phyloP scores from a whole-genome alignment of 2,113 vertebrate species.

The Pelmatolapia mariae region DNA sequence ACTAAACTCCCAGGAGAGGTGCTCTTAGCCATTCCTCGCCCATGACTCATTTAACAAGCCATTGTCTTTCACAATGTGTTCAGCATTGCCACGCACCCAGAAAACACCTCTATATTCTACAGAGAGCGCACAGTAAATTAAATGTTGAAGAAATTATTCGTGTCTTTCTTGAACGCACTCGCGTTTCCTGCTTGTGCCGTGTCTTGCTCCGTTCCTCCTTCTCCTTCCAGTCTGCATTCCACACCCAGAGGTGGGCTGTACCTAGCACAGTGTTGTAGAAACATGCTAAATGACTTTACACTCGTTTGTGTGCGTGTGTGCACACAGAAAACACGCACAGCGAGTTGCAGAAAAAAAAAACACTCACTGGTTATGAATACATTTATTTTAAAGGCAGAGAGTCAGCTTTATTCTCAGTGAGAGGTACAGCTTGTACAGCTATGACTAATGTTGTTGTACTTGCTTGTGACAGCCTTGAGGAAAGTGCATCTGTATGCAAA shows the following conservation, averaged over 20 bases:
- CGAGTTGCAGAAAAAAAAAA: background rate
- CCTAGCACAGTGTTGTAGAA: slow-evolving; percentile 1
- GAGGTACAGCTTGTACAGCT: background rate
- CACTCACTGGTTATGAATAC: background rate
- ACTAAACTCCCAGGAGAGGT: background rate
- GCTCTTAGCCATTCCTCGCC: background rate
- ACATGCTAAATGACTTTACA: slow-evolving; percentile 6
- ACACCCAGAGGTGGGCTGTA: slow-evolving; percentile 19
- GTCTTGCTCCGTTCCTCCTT: background rate
- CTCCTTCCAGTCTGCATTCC: slow-evolving; percentile 6
- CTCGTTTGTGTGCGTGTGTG: background rate
- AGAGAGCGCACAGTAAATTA: background rate
- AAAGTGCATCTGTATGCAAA: background rate
- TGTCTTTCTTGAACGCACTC: background rate
- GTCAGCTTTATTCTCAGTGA: background rate
- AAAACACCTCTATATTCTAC: background rate
- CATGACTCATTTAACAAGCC: background rate
- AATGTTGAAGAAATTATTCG: background rate
- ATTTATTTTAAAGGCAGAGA: background rate
- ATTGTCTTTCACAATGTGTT: background rate
- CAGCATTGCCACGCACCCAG: background rate
- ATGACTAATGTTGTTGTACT: background rate
- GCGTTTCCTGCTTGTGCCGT: background rate
- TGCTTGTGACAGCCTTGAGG: background rate
- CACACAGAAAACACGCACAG: background rate